A percentile compares a stretch with the other conserved stretches of the same genome.
phyloP scores from a whole-genome alignment of 2,888 invertebrate genomes.

The Scaptodrosophila latifasciaeformis region DNA sequence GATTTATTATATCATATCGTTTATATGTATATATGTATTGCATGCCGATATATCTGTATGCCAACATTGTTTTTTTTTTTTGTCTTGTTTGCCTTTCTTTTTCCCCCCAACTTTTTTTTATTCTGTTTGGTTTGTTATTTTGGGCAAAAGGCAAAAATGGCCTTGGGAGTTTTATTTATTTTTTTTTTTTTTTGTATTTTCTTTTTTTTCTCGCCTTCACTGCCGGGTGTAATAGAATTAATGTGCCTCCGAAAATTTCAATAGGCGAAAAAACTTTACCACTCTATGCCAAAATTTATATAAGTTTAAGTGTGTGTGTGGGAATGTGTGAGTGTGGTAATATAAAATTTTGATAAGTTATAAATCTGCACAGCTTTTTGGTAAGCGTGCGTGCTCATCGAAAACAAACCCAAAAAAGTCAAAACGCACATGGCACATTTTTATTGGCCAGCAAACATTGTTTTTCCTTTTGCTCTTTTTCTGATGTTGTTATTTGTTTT shows the following conservation, averaged over 20 bases:
- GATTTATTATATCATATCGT: conserved; percentile 61
- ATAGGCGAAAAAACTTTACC: conserved; percentile 35
- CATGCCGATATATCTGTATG: too few relatives aligned
- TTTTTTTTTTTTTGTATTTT: too few relatives aligned
- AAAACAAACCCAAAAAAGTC: too few relatives aligned
- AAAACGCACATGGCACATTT: conserved; percentile 26
- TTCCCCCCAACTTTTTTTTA: conserved; percentile 31
- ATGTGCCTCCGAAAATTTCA: conserved; percentile 51
- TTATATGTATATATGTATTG: too few relatives aligned
- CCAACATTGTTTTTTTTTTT: conserved; percentile 15
- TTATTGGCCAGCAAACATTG: too few relatives aligned
- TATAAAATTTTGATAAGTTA: conserved; percentile 42
- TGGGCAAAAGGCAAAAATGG: conserved; percentile 33
- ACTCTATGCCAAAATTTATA: conserved; percentile 44
- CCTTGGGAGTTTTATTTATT: conserved; percentile 52
- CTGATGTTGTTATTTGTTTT: too few relatives aligned
- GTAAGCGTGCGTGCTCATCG: conserved; percentile 7
- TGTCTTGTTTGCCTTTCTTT: conserved; percentile 48
- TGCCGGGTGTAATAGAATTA: conserved; percentile 53
- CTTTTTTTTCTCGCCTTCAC: too few relatives aligned
- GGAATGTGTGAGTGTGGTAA: conserved; percentile 27
- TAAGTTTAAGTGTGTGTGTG: conserved; percentile 13
- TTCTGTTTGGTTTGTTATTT: conserved; percentile 40
- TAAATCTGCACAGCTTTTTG: conserved; percentile 31
- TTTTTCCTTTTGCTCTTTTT: too few relatives aligned